A percentile compares a stretch with the other conserved stretches of the same genome.
phyloP scores from a whole-genome alignment of 2,888 invertebrate genomes.

The Volucella bombylans region DNA sequence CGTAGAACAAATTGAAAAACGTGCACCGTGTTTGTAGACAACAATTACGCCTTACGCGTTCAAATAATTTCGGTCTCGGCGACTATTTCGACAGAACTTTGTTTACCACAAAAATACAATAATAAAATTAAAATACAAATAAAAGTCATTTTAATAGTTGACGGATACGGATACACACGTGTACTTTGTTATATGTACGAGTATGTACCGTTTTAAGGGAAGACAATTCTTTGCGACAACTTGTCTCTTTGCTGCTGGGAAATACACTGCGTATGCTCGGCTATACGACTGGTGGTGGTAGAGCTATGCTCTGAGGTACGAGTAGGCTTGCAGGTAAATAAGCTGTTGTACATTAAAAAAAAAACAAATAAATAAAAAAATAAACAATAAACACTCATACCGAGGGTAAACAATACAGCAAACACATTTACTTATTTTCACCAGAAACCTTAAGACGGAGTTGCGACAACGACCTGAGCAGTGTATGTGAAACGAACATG shows the following conservation, averaged over 20 bases:
- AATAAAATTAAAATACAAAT: background rate
- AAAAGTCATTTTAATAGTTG: slow-evolving; percentile 8
- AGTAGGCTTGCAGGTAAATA: slow-evolving; percentile 5
- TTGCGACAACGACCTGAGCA: slow-evolving; percentile 2
- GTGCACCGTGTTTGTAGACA: slow-evolving; percentile 3
- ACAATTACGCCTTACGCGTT: slow-evolving; percentile 4
- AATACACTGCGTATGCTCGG: background rate
- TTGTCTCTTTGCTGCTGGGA: slow-evolving; percentile 1
- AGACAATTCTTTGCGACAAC: background rate
- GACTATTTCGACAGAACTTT: background rate
- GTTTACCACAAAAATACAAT: slow-evolving; percentile 6
- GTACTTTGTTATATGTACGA: slow-evolving; percentile 2
- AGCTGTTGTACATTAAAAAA: background rate
- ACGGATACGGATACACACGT: slow-evolving; percentile 16
- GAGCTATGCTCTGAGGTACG: no score
- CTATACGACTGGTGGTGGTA: no score
- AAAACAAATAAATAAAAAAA: background rate
- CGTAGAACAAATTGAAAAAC: background rate
- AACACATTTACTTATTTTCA: slow-evolving; percentile 32
- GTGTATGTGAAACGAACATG: background rate
- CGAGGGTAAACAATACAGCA: slow-evolving; percentile 17
- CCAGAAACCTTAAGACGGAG: slow-evolving; percentile 3
- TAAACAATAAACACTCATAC: slow-evolving; percentile 27
- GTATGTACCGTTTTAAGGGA: background rate
- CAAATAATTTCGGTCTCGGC: background rate